Percentiles rank a stretch among this genome's conserved stretches.
These are phyloP conservation scores for Leptinotarsa undecemlineata DNA, from an alignment of 1,140 invertebrate genomes.

Conservation along the genomic window DNA sequence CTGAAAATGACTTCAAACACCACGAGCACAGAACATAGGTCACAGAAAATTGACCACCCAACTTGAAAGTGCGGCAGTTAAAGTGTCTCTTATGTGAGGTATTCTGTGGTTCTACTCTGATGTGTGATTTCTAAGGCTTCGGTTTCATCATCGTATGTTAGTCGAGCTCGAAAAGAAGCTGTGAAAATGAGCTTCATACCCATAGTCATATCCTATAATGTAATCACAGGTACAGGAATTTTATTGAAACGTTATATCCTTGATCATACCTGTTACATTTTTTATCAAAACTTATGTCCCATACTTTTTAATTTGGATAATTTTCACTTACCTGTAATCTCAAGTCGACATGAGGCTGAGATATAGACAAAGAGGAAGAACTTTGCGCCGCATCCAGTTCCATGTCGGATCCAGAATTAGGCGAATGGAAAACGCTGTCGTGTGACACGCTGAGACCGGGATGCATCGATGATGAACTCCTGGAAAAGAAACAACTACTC, in stretches of 20 bases:
- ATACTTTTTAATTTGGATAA: neutral
- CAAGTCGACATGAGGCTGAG: constrained; percentile 48
- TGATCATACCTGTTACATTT: neutral
- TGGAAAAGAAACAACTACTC: constrained; percentile 8
- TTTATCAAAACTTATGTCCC: neutral
- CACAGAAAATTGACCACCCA: too few species aligned
- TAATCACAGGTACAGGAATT: too few species aligned
- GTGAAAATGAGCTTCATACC: too few species aligned
- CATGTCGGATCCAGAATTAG: constrained; percentile 54
- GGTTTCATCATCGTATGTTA: too few species aligned
- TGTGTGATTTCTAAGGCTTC: too few species aligned
- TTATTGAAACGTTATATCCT: neutral
- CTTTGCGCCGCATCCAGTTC: constrained; percentile 54
- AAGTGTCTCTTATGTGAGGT: too few species aligned
- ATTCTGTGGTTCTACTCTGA: too few species aligned
- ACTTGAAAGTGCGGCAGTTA: too few species aligned
- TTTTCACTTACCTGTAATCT: constrained; percentile 49
- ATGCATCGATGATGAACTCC: constrained; percentile 52
- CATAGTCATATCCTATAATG: too few species aligned
- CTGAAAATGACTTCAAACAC: too few species aligned
- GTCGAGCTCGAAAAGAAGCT: too few species aligned
- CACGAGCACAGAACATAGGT: too few species aligned
- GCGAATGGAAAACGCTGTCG: constrained; percentile 73
- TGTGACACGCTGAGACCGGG: constrained; percentile 72
- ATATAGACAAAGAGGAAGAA: constrained; percentile 53